Base-by-base conservation (phyloP, 2,113 vertebrate species). In the Sciurus niger region DNA sequence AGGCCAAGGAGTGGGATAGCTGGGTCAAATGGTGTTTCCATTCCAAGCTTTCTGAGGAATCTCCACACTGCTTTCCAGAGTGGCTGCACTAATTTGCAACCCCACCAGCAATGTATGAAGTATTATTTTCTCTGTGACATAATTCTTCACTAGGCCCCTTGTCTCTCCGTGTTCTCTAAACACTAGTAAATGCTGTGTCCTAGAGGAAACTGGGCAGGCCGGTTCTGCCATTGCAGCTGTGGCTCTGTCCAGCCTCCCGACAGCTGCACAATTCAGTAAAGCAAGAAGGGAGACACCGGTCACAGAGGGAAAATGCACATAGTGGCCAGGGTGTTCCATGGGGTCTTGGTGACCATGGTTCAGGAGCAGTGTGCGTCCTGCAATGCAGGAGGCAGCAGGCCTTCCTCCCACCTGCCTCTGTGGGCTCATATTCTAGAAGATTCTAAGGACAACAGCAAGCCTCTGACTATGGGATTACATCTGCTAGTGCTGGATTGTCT, bases 331-430 rank as follows among this genome's bases (percentile, higher is more conserved):
- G 11, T 28, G 46, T 37, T 51, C 10, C 53, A 68, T 34, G 40
- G 17, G 70, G n/a, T 48, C 68, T 70, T 76, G 6, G 20, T 55
- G 76, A 74, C 32, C 0, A 0, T 43, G 10, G 79, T 9, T 58
- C 6, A 6, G 87, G 12, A 67, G 20, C 40, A 17, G 16, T 30
- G 3, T 7, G 25, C 10, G 2, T 43, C 40, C 30, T 53, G n/a
- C 5, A 18, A 2, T 43, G 22, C 0, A 2, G 14, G 16, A 12
- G 48, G 9, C 0, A 8, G 20, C 13, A 8, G 17, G 40, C 9
- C 10, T 8, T 43, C 34, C 12, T 46, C 72, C 63, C 37, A 18
- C 43, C 30, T 30, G 43, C 60, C n/a, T 22, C 53, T 58, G 30
- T 73, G 68, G 34, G 51, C 13, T 32, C 4, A 2, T 76, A n/a